phyloP scores from a whole-genome alignment of 2,888 invertebrate species.

The Lepidocyrtinus sp. region DNA sequence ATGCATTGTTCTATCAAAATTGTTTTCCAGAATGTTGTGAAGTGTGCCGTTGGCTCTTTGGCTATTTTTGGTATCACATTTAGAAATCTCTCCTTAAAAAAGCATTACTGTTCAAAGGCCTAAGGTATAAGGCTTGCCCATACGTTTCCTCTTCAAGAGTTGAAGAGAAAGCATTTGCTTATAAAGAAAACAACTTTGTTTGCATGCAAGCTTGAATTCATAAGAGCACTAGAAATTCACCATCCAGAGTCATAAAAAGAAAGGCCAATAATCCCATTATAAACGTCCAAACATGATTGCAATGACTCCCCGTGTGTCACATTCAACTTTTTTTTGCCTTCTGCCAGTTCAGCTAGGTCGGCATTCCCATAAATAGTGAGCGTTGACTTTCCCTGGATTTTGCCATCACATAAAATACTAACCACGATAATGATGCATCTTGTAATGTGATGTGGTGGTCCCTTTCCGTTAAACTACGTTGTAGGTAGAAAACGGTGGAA shows the following conservation, averaged over 20 bases:
- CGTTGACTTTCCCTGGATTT: conserved; percentile 2
- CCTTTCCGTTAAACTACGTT: neutral
- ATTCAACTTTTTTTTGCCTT: conserved; percentile 37
- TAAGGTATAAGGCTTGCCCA: too few relatives aligned
- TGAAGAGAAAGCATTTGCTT: too few relatives aligned
- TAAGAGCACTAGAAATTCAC: conserved; percentile 22
- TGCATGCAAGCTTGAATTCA: too few relatives aligned
- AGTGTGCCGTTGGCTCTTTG: neutral
- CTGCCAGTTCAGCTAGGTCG: conserved; percentile 3
- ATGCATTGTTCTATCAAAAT: conserved; percentile 8
- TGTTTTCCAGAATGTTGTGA: neutral
- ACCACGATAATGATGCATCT: conserved; percentile 16
- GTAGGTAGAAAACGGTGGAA: neutral
- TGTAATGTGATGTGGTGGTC: neutral
- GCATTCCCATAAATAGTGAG: neutral
- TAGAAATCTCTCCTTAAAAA: conserved; percentile 7
- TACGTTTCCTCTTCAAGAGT: conserved; percentile 2
- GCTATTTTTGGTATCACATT: conserved; percentile 1
- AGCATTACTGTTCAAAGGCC: too few relatives aligned
- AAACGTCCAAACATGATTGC: conserved; percentile 36
- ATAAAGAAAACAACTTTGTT: too few relatives aligned
- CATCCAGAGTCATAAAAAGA: conserved; percentile 40
- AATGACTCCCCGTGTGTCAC: conserved; percentile 39
- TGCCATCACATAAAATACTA: conserved; percentile 12
- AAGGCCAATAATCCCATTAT: conserved; percentile 59